Conservation (phyloP, 2,797 vertebrate species). For the Hozukius guyotensis region DNA sequence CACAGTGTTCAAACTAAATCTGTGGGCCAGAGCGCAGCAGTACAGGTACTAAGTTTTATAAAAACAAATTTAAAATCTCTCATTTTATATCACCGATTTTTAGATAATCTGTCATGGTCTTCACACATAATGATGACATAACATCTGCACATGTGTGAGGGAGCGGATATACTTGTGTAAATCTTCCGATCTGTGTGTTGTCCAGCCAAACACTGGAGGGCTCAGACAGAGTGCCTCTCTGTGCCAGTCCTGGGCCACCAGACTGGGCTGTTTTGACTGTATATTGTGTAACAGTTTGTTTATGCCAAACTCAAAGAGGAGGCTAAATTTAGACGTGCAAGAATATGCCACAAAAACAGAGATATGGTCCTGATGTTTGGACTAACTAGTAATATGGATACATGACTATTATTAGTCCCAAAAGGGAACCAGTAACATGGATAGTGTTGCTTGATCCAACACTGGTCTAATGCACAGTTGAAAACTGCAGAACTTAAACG, state of each 20-base stretch:
- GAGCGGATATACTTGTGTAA: neutral
- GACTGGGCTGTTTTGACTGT: conserved; percentile 26
- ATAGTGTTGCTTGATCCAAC: neutral
- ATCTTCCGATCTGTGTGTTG: conserved; percentile 23
- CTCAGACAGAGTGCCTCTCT: neutral
- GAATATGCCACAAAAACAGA: conserved; percentile 12
- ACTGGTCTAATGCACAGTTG: neutral
- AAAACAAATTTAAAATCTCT: neutral
- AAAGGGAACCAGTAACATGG: neutral
- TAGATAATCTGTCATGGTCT: neutral
- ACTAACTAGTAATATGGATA: neutral
- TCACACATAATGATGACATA: neutral
- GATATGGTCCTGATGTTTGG: neutral
- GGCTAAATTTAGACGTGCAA: conserved; percentile 39
- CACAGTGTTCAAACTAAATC: neutral
- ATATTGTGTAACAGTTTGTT: conserved; percentile 58
- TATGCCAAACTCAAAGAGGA: conserved; percentile 10
- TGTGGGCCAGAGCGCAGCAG: neutral
- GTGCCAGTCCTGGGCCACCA: conserved; percentile 32
- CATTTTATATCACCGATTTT: neutral
- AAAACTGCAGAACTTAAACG: neutral
- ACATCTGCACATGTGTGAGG: neutral
- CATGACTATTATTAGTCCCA: neutral
- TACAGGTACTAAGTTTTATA: neutral
- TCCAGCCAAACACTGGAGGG: conserved; percentile 24